Conservation (phyloP, 2,888 invertebrate genomes). For the Orchesella flavescens region DNA sequence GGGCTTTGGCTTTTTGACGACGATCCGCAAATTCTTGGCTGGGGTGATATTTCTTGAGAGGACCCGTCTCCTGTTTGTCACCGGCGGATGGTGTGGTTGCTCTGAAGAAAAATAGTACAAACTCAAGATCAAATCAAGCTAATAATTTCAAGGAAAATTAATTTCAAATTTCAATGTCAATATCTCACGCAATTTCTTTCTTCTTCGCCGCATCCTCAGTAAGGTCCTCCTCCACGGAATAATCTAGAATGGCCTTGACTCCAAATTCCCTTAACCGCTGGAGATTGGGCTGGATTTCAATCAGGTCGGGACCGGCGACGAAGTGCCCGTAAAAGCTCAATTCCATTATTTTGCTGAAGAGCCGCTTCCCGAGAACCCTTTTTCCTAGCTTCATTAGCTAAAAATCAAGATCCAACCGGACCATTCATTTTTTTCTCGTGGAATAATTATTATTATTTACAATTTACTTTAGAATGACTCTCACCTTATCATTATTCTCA, state of each 20-base stretch:
- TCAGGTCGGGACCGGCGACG: constrained; percentile 95
- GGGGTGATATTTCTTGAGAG: not conserved
- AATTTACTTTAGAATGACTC: constrained; percentile 14
- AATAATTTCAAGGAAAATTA: too few relatives aligned
- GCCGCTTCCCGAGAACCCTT: constrained; percentile 83
- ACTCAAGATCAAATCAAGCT: too few relatives aligned
- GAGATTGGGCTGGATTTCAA: constrained; percentile 87
- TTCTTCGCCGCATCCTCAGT: not conserved
- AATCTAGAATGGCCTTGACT: constrained; percentile 98
- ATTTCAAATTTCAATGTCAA: too few relatives aligned
- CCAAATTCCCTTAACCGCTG: constrained; percentile 92
- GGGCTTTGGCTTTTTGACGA: constrained; percentile 92
- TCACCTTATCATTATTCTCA: constrained; percentile 93
- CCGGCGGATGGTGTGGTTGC: too few relatives aligned
- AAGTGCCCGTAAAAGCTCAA: constrained; percentile 98
- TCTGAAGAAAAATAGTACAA: too few relatives aligned
- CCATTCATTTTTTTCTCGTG: too few relatives aligned
- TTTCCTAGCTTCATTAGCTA: constrained; percentile 89
- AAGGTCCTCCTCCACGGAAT: constrained; percentile 97
- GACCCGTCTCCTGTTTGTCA: too few relatives aligned
- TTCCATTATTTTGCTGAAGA: constrained; percentile 91
- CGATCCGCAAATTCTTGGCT: constrained; percentile 88
- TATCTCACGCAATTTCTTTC: too few relatives aligned
- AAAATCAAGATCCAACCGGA: too few relatives aligned
- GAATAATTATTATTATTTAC: constrained; percentile 61